A percentile compares a stretch with the other conserved stretches of the same genome.
phyloP scores from a whole-genome alignment of 2,113 vertebrate genomes.

The Tonatia bakeri region DNA sequence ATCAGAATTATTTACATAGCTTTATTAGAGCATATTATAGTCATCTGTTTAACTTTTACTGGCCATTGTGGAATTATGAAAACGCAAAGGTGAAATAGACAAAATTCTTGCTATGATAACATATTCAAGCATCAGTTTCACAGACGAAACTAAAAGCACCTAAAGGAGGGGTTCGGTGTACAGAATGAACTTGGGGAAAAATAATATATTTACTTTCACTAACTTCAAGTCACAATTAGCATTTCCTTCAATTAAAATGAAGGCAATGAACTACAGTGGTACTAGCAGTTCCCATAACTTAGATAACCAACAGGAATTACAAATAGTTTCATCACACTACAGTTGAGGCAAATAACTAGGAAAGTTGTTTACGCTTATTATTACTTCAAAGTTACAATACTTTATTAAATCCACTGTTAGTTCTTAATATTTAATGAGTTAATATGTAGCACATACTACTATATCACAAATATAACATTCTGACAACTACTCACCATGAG shows the following conservation, averaged over 20 bases:
- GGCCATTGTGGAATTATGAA: background rate
- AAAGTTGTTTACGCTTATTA: background rate
- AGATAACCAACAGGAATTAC: background rate
- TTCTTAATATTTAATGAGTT: slow-evolving; percentile 6
- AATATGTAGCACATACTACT: background rate
- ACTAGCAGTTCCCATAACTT: background rate
- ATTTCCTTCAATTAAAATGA: background rate
- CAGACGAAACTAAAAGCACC: background rate
- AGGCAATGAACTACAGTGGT: background rate
- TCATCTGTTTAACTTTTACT: background rate
- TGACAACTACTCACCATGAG: background rate
- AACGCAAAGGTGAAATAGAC: background rate
- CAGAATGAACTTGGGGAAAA: background rate
- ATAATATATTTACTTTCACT: background rate
- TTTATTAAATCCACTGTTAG: background rate
- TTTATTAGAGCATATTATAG: background rate
- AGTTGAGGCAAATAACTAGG: background rate
- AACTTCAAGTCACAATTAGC: background rate
- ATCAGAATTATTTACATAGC: background rate
- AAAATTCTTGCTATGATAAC: background rate
- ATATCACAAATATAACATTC: background rate
- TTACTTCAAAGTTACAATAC: slow-evolving; percentile 32
- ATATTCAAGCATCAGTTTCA: background rate
- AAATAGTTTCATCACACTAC: background rate
- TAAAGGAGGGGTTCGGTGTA: background rate